A percentile compares a stretch with the other conserved stretches of the same genome.
Conservation (phyloP, 2,797 vertebrate genomes). For the Varecia variegata region DNA sequence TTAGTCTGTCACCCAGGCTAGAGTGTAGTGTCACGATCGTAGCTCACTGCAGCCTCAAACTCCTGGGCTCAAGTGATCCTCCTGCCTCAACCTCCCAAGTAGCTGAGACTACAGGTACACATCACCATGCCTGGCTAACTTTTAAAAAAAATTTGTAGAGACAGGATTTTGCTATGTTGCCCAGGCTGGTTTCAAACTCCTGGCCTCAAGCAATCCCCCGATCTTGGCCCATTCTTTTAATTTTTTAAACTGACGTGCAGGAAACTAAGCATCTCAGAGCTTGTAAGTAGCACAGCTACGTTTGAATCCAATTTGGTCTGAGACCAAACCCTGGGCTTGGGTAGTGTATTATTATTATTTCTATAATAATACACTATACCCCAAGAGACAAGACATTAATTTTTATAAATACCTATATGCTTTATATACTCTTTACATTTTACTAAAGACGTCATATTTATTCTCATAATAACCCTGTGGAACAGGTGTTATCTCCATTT, state of each 20-base stretch:
- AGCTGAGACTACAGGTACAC: not conserved
- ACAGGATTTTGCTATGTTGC: not conserved
- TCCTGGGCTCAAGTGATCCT: not conserved
- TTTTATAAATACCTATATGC: not conserved
- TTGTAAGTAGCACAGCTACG: not conserved
- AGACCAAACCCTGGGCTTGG: not conserved
- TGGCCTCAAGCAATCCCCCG: not conserved
- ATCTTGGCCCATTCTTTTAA: not conserved
- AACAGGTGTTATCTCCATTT: not conserved
- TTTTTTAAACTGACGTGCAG: not conserved
- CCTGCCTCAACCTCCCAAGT: not conserved
- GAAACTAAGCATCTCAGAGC: not conserved
- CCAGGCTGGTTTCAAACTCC: not conserved
- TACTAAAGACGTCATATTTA: not conserved
- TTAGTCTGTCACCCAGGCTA: not conserved
- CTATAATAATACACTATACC: not conserved
- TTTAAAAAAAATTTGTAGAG: not conserved
- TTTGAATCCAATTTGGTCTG: not conserved
- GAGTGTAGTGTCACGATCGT: not conserved
- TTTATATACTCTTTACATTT: not conserved
- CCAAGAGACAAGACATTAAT: not conserved
- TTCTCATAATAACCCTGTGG: not conserved
- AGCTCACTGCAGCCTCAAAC: not conserved
- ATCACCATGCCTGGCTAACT: not conserved
- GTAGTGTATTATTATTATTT: too few species aligned